Evolutionary conservation across 2,888 invertebrate species (phyloP).

Genomic region (Platyscelio sp.): DNA sequence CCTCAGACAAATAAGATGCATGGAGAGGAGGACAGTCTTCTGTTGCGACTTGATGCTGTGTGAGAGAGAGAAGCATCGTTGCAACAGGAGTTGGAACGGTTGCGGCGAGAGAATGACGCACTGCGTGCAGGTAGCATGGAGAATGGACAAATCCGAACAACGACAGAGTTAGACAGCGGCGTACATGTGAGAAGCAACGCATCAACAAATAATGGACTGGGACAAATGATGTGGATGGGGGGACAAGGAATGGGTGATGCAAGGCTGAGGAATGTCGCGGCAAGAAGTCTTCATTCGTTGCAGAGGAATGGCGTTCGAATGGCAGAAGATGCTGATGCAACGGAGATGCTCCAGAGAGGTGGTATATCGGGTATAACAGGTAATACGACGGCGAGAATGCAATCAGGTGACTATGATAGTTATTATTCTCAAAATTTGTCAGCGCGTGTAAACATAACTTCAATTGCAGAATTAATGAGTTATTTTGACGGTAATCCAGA

Average conservation of each 20-base stretch:
- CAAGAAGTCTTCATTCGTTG: no score
- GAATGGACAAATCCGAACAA: background rate
- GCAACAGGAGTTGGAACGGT: background rate
- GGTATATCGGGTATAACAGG: background rate
- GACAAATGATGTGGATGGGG: no score
- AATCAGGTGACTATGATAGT: background rate
- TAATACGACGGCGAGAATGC: background rate
- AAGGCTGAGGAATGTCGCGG: no score
- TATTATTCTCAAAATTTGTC: background rate
- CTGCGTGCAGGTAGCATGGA: background rate
- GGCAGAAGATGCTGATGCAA: background rate
- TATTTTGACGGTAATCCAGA: slow-evolving; percentile 8
- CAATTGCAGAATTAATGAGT: background rate
- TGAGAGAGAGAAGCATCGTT: background rate
- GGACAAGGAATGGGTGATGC: no score
- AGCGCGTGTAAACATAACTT: background rate
- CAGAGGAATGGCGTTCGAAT: background rate
- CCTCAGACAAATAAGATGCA: background rate
- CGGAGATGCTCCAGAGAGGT: background rate
- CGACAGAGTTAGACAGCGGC: background rate
- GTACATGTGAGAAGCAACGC: no score
- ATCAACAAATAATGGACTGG: no score
- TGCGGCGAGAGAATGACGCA: background rate
- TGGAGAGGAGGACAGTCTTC: background rate
- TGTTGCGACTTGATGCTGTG: background rate